These are phyloP conservation scores for Carcharodon carcharias DNA, from an alignment of 2,797 vertebrate species.

Conservation along the genomic window DNA sequence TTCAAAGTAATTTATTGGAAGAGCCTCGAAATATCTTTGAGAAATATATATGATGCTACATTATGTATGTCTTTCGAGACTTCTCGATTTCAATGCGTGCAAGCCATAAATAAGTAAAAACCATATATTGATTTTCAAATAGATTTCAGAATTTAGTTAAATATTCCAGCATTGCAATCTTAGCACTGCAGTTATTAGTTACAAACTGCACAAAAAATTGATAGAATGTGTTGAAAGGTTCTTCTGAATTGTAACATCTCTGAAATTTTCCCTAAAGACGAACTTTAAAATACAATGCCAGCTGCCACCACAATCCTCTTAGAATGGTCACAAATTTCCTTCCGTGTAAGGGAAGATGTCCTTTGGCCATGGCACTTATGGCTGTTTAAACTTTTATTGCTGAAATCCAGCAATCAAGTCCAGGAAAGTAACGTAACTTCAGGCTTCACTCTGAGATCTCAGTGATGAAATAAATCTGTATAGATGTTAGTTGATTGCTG, in stretches of 20 bases:
- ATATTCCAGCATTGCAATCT: not conserved
- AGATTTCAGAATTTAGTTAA: slow-evolving; percentile 1
- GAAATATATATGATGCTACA: not conserved
- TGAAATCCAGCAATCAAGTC: not conserved
- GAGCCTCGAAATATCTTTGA: not conserved
- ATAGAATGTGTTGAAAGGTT: not conserved
- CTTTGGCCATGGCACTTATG: not conserved
- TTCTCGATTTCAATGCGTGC: not conserved
- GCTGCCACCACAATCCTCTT: not conserved
- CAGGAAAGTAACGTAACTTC: not conserved
- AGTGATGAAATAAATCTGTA: slow-evolving; percentile 12
- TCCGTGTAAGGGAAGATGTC: not conserved
- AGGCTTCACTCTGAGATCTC: slow-evolving; percentile 18
- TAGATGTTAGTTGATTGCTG: slow-evolving; percentile 18
- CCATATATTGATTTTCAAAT: not conserved
- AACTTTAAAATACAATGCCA: not conserved
- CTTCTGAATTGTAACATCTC: not conserved
- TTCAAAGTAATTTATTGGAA: not conserved
- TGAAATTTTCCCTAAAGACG: not conserved
- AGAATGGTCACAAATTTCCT: not conserved
- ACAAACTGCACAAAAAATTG: not conserved
- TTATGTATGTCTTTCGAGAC: not conserved
- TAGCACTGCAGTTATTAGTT: not conserved
- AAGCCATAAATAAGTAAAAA: not conserved
- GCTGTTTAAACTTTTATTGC: slow-evolving; percentile 10